A percentile compares a stretch with the other conserved stretches of the same genome.
phyloP scores from a whole-genome alignment of 2,888 invertebrate species.

The Eutolmus rufibarbis region DNA sequence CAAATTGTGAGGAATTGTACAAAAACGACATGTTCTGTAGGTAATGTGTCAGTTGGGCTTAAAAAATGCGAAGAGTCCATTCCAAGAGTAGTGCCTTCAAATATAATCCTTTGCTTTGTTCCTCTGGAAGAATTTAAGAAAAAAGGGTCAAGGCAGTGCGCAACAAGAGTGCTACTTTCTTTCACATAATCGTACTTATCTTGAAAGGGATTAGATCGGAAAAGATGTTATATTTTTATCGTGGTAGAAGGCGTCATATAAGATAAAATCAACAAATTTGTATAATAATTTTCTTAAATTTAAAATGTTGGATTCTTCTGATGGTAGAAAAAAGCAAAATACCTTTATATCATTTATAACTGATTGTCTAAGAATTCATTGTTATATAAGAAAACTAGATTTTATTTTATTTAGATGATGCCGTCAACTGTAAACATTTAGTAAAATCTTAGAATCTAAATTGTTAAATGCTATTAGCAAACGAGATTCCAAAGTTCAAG shows the following conservation, averaged over 20 bases:
- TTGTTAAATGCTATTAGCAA: no score
- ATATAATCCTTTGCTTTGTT: background rate
- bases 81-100: background rate
- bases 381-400: no score
- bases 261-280: background rate
- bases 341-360: no score
- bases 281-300: no score
- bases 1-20: background rate
- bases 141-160: background rate
- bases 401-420: no score
- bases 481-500: no score
- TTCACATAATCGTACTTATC: slow-evolving; percentile 1
- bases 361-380: no score
- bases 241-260: background rate
- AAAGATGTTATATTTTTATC: slow-evolving; percentile 52
- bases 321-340: no score
- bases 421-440: background rate
- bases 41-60: background rate
- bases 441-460: background rate
- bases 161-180: background rate
- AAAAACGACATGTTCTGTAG: background rate
- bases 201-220: slow-evolving; percentile 42
- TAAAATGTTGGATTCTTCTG: no score
- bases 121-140: background rate
- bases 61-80: background rate